phyloP scores from a whole-genome alignment of 2,113 vertebrate species.

The Terrapene triunguis region DNA sequence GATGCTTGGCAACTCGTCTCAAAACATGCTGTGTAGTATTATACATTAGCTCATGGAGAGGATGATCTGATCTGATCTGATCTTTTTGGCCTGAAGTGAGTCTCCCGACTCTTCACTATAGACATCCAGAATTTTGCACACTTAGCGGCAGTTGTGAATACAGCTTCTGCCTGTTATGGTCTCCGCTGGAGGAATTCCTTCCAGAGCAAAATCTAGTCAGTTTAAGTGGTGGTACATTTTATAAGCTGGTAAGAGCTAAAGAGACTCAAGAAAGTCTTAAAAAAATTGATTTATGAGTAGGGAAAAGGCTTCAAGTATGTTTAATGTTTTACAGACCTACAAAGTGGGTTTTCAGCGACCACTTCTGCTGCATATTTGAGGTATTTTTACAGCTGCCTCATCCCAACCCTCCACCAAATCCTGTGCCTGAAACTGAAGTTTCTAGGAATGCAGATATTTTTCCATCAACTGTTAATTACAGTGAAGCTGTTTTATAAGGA shows the following conservation, averaged over 20 bases:
- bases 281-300: not conserved
- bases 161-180: not conserved
- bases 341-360: not conserved
- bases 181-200: not conserved
- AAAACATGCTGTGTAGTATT: constrained; percentile 16
- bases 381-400: not conserved
- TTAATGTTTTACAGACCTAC: not conserved
- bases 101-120: not conserved
- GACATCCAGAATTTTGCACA: not conserved
- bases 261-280: not conserved
- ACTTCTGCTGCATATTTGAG: not conserved
- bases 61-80: constrained; percentile 11
- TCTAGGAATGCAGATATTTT: not conserved
- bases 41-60: not conserved
- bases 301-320: not conserved
- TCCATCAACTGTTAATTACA: not conserved
- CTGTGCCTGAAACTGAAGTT: not conserved
- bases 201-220: not conserved
- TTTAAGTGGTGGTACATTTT: not conserved
- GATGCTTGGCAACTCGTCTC: constrained; percentile 53
- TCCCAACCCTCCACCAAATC: not conserved
- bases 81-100: not conserved
- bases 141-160: constrained; percentile 25
- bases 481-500: not conserved
- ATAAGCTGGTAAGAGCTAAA: not conserved